Conservation (phyloP, 2,113 vertebrate genomes). For the Tautogolabrus adspersus region DNA sequence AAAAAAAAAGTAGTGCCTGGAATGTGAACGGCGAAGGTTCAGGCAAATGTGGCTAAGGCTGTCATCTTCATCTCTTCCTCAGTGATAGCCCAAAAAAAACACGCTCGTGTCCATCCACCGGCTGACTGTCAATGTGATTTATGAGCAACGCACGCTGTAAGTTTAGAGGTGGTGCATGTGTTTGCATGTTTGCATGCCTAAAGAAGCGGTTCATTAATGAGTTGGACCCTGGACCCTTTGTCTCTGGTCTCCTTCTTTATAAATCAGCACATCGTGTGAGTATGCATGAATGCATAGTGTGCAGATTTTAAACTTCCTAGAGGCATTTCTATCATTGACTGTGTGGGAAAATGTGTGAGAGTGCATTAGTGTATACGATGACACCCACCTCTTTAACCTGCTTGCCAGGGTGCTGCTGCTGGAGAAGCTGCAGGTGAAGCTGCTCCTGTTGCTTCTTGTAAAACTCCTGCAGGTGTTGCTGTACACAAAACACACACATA, state of each 20-base stretch:
- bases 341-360: too few relatives aligned
- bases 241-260: conserved; percentile 22
- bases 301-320: neutral
- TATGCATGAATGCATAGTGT: neutral
- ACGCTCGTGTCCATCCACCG: conserved; percentile 81
- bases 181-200: conserved; percentile 43
- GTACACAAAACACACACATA: conserved; percentile 82
- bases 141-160: conserved; percentile 89
- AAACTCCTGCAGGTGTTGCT: conserved; percentile 99
- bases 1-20: conserved; percentile 86
- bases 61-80: conserved; percentile 67
- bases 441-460: conserved; percentile 99
- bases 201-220: conserved; percentile 54
- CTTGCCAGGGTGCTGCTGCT: conserved; percentile 97
- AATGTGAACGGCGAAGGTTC: conserved; percentile 75
- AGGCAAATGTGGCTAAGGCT: conserved; percentile 35
- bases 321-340: neutral
- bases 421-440: conserved; percentile 99
- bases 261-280: conserved; percentile 16
- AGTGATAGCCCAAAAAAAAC: conserved; percentile 83
- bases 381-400: conserved; percentile 94
- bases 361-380: neutral
- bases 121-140: conserved; percentile 96
- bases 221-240: conserved; percentile 36
- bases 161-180: conserved; percentile 78